Base-by-base conservation (phyloP, 1,140 invertebrate species). In the Schlechtendalia chinensis region DNA sequence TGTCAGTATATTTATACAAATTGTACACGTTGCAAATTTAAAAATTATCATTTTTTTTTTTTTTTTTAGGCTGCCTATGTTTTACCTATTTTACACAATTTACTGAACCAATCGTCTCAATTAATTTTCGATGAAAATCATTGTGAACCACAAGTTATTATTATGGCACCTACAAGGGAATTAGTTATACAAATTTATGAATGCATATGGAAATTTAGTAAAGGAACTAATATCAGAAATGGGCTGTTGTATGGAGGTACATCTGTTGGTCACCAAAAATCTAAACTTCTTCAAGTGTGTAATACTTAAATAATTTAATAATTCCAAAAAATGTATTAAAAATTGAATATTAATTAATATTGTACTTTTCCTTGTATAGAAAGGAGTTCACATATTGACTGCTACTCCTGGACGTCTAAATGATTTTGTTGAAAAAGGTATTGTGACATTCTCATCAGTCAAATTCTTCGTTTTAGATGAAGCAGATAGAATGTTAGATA, bases 401-500 rank as follows among this genome's bases (percentile, higher is more conserved):
- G 96, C 94, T 4, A 99, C 98, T 0, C 94, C 96, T 0, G 98
- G 98, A 1, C 88, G 98, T 50, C 87, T 99, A 1, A 87, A 93
- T 39, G 96, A 99, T 85, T 93, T 98, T 82, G 88, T 97, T 0
- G 87, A 91, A 0, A 90, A 90, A 81, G 90, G 90, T 17, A 90
- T 92, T 75, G 88, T 98, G 1, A 89, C 87, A 1, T 92, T 97
- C 65, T 86, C 89, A 1, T 90, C 91, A 11, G 85, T 96, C 0
- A 89, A 91, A 11, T 97, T 91, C 84, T 87, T 98, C 0, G 94
- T 99, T 0, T 86, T 99, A 6, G 97, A 99, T 85, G 97, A 99
- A 87, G 97, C 96, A 5, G 97, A 98, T 86, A 88, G 95, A 22
- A 98, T 99, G 96, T 86, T 98, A 29, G 96, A 98, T 83, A 93